Conservation (phyloP, 2,888 invertebrate species). For the Drosophila prostipennis region DNA sequence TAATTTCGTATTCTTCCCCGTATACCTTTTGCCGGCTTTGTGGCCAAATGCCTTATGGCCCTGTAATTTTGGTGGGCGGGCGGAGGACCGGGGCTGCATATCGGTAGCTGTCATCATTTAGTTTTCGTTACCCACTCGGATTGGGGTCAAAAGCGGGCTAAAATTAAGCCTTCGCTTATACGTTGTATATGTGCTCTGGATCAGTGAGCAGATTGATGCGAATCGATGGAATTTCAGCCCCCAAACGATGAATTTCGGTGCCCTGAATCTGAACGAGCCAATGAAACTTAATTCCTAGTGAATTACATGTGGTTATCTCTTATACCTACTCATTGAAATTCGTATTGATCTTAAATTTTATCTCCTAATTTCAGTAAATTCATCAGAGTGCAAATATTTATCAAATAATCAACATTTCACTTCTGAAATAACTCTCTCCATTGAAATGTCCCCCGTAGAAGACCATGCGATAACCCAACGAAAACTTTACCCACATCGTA, state of each 20-base stretch:
- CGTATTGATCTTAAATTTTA: not conserved
- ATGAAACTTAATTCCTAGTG: not conserved
- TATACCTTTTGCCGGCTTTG: not conserved
- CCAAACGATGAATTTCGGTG: constrained; percentile 25
- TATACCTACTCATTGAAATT: not conserved
- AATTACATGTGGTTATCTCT: too few species aligned
- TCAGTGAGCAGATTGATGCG: constrained; percentile 36
- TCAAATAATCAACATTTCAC: not conserved
- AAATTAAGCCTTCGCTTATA: constrained; percentile 14
- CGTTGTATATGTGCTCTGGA: constrained; percentile 24
- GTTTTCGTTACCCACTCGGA: constrained; percentile 44
- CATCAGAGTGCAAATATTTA: not conserved
- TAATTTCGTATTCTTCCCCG: constrained; percentile 52
- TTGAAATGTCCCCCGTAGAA: not conserved
- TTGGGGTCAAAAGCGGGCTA: constrained; percentile 39
- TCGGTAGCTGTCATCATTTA: constrained; percentile 80
- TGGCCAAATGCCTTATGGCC: constrained; percentile 73
- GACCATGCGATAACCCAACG: not conserved
- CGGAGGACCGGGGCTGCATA: constrained; percentile 51
- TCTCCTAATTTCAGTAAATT: not conserved
- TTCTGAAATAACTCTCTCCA: constrained; percentile 4
- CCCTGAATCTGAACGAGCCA: constrained; percentile 1
- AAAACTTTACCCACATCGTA: constrained; percentile 22
- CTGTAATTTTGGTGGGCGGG: constrained; percentile 60
- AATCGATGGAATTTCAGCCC: constrained; percentile 30